Base-by-base conservation (phyloP, 2,113 vertebrate species). In the Halichoerus grypus region DNA sequence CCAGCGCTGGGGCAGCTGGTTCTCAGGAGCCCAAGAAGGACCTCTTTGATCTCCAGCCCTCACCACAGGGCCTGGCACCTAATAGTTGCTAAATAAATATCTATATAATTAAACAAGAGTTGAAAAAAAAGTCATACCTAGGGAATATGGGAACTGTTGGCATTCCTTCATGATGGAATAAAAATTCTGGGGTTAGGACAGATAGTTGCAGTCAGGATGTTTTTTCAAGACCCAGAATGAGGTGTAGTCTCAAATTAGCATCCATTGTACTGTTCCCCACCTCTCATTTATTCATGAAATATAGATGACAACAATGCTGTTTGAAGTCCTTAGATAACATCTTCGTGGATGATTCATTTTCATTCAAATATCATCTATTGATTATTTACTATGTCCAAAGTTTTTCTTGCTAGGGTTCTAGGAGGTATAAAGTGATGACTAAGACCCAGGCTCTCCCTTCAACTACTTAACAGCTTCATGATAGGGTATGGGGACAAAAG, bases 131-230 rank as follows among this genome's bases (percentile, higher is more conserved):
- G 33, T 53, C 77, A 26, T 69, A 74, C 82, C 39, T 55, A 21
- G 26, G 85, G n/a, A 88, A 86, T 28, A 67, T 72, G 61, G n/a
- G 31, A 76, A 76, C 88, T 96, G 24, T 88, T 95, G 86, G 24
- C 19, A 10, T 55, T 79, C 1, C 39, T 90, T 91, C 31, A 15
- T 55, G 15, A 5, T 65, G 15, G 28, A 59, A 88, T 87, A 91
- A 87, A 90, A 95, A 80, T 67, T 36, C 33, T 91, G 36, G 36
- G 22, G 77, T 93, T 82, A 84, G 63, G 82, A 74, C 7, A 36
- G 39, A 95, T 61, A 94, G 12, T 69, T 95, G 19, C 22, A 85
- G 67, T 72, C 69, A 91, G 61, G 39, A 83, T 53, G 4, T 33
- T 88, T 65, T 93, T 81, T 87, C 53, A 87, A 88, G 76, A 84